Percentiles rank a stretch among this genome's conserved stretches.
Conservation (phyloP, 2,113 vertebrate species). For the Thomomys bottae region DNA sequence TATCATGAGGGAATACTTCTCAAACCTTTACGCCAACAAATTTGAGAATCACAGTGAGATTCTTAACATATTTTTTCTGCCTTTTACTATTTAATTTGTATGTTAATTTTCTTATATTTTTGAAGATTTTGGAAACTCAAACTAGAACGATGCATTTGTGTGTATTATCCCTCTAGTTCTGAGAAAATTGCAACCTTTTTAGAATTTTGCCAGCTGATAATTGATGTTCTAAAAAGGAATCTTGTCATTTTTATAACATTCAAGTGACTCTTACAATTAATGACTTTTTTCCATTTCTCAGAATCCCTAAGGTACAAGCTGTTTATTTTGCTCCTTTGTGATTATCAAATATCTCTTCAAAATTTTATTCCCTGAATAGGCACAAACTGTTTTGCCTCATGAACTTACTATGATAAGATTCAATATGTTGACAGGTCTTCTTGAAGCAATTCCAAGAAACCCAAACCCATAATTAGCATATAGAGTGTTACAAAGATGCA, state of each 20-base stretch:
- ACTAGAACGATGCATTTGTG: background rate
- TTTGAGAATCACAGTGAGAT: background rate
- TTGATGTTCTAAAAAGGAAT: background rate
- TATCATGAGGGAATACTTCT: too few species aligned
- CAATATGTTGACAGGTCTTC: background rate
- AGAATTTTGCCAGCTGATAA: background rate
- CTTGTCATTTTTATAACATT: background rate
- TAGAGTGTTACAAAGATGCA: background rate
- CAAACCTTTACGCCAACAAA: too few species aligned
- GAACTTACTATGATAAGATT: background rate
- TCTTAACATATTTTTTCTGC: background rate
- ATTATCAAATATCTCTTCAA: background rate
- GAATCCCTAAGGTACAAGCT: background rate
- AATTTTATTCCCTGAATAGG: background rate
- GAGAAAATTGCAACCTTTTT: background rate
- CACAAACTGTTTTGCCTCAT: background rate
- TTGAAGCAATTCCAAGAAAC: slow-evolving; percentile 2
- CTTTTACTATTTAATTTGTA: background rate
- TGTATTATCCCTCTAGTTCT: background rate
- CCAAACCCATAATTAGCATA: background rate
- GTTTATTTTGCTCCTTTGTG: background rate
- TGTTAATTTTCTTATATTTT: background rate
- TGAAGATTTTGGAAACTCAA: background rate
- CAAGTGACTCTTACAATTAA: background rate
- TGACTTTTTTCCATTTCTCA: background rate